Base-by-base conservation (phyloP, 2,888 invertebrate genomes). In the Andrena hattorfiana region DNA sequence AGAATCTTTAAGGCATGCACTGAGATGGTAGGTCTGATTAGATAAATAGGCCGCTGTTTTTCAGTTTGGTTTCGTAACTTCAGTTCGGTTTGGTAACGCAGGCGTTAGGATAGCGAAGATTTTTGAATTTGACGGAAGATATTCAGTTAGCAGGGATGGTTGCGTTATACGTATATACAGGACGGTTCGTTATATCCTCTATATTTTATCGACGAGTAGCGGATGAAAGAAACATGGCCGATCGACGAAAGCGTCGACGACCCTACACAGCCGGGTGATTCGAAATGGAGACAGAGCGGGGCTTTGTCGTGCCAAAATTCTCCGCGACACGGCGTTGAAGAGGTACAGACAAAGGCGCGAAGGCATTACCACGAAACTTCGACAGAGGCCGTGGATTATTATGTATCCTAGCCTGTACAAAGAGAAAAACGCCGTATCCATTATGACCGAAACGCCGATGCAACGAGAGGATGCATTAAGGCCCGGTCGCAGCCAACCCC, bases 241-340 rank as follows among this genome's bases (percentile, higher is more conserved):
- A 93, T 92, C 90, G 89, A 86, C 84, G 87, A 87, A 81, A 86
- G 84, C 84, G 83, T 78, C 78, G 87, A 56, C 75, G 83, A 77
- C 62, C 75, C 70, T 71, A 66, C 75, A 84, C 79, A 86, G 82
- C 49, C 74, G 82, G 76, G 85, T 89, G 86, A 90, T 90, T 86
- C 87, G 86, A 89, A 91, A 90, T 90, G 89, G 88, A 92, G 89
- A 92, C 90, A 91, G 89, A 89, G 86, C 73, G 70, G 81, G 89
- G 70, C 88, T 90, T 92, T 90, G 90, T 92, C 91, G 92, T 91
- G 92, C 91, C 91, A 92, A 91, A 91, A 92, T 92, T 86, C 86
- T 86, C 83, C 70, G 74, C 71, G 30, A 71, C 78, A 63, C 54
- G 62, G 35, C 75, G 77, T 3, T 79, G 77, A 79, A 79, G 77